Conservation (phyloP, 2,797 vertebrate genomes). For the Cryptoblepharus egeriae region DNA sequence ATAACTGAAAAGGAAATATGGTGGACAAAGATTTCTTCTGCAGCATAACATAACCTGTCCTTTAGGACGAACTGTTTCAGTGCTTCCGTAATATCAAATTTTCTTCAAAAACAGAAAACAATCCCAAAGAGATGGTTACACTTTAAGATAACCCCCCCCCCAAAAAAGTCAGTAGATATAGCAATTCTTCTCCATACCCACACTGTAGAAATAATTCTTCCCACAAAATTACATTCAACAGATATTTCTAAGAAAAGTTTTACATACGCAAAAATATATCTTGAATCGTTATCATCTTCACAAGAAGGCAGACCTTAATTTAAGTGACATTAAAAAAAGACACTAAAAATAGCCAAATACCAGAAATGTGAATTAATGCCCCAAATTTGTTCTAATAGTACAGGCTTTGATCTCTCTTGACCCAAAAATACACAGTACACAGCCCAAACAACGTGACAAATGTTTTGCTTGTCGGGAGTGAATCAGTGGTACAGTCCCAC, state of each 20-base stretch:
- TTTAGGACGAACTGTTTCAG: slow-evolving; percentile 56
- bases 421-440: neutral
- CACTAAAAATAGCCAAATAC: slow-evolving; percentile 41
- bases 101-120: slow-evolving; percentile 39
- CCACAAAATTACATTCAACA: slow-evolving; percentile 52
- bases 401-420: slow-evolving; percentile 50
- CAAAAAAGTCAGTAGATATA: slow-evolving; percentile 50
- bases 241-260: slow-evolving; percentile 29
- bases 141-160: neutral
- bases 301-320: slow-evolving; percentile 40
- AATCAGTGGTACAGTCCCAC: neutral
- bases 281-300: slow-evolving; percentile 39
- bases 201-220: neutral
- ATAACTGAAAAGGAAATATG: slow-evolving; percentile 37
- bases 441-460: neutral
- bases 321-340: slow-evolving; percentile 17
- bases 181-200: slow-evolving; percentile 5
- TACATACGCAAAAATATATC: slow-evolving; percentile 40
- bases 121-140: slow-evolving; percentile 42
- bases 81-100: slow-evolving; percentile 49
- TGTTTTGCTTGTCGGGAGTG: neutral
- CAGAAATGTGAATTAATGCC: slow-evolving; percentile 25
- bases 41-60: neutral
- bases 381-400: slow-evolving; percentile 47
- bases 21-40: slow-evolving; percentile 32